Evolutionary conservation across 2,113 vertebrate genomes (phyloP).

Genomic region (Engraulis encrasicolus): DNA sequence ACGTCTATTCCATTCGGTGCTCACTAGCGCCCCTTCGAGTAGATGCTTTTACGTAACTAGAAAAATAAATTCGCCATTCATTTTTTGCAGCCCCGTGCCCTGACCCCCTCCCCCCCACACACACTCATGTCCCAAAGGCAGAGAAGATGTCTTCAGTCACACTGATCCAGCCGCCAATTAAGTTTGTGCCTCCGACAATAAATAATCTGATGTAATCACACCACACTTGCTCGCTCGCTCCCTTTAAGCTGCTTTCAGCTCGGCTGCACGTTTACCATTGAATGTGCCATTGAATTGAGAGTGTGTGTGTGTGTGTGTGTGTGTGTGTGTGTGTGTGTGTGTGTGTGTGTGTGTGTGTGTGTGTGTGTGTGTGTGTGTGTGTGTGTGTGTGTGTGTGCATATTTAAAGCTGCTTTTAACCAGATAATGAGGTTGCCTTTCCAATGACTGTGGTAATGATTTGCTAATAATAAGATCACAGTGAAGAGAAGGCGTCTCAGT

Average conservation of each 20-base stretch:
- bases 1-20: too few relatives aligned
- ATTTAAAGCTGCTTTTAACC: neutral
- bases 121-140: neutral
- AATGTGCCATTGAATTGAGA: neutral
- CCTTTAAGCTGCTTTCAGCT: slow-evolving; percentile 1
- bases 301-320: neutral
- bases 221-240: too few relatives aligned
- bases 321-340: neutral
- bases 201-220: slow-evolving; percentile 6
- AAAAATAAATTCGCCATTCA: too few relatives aligned
- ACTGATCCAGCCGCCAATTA: neutral
- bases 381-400: slow-evolving; percentile 4
- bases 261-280: neutral
- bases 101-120: neutral
- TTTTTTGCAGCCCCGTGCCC: too few relatives aligned
- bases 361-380: neutral
- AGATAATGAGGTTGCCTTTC: neutral
- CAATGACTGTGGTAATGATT: slow-evolving; percentile 31
- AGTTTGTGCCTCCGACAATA: slow-evolving; percentile 1
- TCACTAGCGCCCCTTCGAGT: too few relatives aligned
- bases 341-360: neutral
- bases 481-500: too few relatives aligned
- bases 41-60: too few relatives aligned
- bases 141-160: too few relatives aligned
- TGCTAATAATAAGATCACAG: slow-evolving; percentile 31